A percentile compares a stretch with the other conserved stretches of the same genome.
Conservation (phyloP, 2,888 invertebrate species). For the Calliphora vomitoria region DNA sequence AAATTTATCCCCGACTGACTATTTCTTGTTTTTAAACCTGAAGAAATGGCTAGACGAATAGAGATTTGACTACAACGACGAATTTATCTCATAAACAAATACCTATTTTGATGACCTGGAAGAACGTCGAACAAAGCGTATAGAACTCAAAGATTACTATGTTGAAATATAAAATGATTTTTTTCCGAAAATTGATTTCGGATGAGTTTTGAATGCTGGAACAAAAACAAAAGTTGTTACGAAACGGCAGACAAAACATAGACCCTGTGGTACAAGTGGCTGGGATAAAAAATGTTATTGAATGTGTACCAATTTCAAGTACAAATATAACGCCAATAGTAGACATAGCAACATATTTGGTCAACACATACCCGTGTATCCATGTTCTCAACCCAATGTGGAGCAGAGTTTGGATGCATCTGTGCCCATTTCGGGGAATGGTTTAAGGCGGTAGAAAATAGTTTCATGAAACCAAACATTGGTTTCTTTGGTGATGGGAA, state of each 20-base stretch:
- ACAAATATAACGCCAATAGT: constrained; percentile 89
- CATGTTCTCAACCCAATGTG: constrained; percentile 85
- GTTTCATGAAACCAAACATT: constrained; percentile 96
- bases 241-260: constrained; percentile 97
- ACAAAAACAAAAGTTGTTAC: constrained; percentile 90
- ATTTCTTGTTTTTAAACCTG: too few relatives aligned
- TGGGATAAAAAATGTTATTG: constrained; percentile 92
- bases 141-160: too few relatives aligned
- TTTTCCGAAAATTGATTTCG: too few relatives aligned
- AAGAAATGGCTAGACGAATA: too few relatives aligned
- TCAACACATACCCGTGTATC: constrained; percentile 89
- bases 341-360: constrained; percentile 90
- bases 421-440: constrained; percentile 81
- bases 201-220: too few relatives aligned
- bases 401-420: constrained; percentile 82
- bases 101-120: too few relatives aligned
- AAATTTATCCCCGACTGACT: too few relatives aligned
- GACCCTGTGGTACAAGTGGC: constrained; percentile 96
- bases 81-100: too few relatives aligned
- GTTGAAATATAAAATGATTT: too few relatives aligned
- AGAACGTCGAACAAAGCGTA: too few relatives aligned
- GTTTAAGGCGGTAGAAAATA: constrained; percentile 85
- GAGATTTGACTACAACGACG: too few relatives aligned
- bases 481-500: constrained; percentile 96
- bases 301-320: constrained; percentile 92